Evolutionary conservation across 2,797 vertebrate species (phyloP), one percentile per base, ranked within the genome.

Genomic region (Coregonus sp.): DNA sequence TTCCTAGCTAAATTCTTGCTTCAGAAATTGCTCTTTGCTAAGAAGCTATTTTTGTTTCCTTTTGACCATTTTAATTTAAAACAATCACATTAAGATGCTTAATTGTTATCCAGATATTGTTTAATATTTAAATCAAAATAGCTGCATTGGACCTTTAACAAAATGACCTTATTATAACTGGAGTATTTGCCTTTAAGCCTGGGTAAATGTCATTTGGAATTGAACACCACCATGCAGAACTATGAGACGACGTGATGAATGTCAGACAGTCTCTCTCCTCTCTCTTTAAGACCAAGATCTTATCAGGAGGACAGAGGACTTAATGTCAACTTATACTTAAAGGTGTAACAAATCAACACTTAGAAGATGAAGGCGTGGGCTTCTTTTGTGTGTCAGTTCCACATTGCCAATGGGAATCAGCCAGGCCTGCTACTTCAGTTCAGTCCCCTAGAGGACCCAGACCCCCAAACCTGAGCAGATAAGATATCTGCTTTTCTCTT

Each of bases 401-500:
- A 70, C 40, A 51, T n/a, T 50, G 40, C 69, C 18, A 14, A 50
- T 25, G 5, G n/a, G n/a, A 70, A 29, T 72, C 50, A 72, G 70
- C 14, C 40, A 29, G 14, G 76, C 82, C 78, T 25, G 52, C 29
- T 29, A 6, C 5, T n/a, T 37, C 59, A 16, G 40, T 7, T 18
- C 35, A 50, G 72, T 16, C 37, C 75, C 70, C 29, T 25, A 11
- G 71, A 47, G 20, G 82, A 85, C 82, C 25, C 69, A 84, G 63
- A 82, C 82, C 80, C 77, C 74, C 75, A 77, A 86, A 89, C 83
- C 25, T 1, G 66, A 87, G 83, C 90, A 82, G 78, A 91, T 92
- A 89, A 91, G 92, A 87, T 88, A 92, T 85, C 88, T 85, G 80
- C 89, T 92, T 81, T 90, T 85, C 89, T 92, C 89, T 82, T 89